Base-by-base conservation (phyloP, 1,140 invertebrate species). In the Drosophila kepulauana region DNA sequence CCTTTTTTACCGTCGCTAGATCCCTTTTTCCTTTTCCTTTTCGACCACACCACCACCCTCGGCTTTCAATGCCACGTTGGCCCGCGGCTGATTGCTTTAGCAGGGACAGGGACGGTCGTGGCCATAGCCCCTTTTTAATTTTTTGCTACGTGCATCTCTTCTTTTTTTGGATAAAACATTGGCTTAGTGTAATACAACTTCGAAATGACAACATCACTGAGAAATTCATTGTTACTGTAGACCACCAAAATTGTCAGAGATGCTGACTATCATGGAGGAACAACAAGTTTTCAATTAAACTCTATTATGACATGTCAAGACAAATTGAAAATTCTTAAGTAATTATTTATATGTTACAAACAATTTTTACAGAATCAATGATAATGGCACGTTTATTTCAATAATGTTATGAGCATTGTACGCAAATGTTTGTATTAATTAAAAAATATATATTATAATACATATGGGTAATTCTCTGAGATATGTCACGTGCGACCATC, bases 271-370 rank as follows among this genome's bases (percentile, higher is more conserved):
- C 3, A n/a, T 43, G 70, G 68, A 68, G 58, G 70, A 63, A 78
- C 45, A 59, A 69, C 69, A 79, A 81, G 81, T 64, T 78, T 81
- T 79, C 75, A 87, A 86, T 86, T 86, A 73, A 85, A 81, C 57
- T 74, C 41, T 38, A 75, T 78, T 59, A 49, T 28, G 68, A 51
- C 49, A 65, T 64, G 45, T 25, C 51, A 65, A 33, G 1, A 48
- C 51, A 72, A 70, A 43, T 54, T 28, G 16, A 41, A 77, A 80
- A 81, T 66, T 48, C 41, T 35, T 70, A 70, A 74, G 70, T 80
- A 84, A 84, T 85, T 73, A 11, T 43, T n/a, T 43, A 54, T 33
- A n/a, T n/a, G n/a, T n/a, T n/a, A 25, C 3, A 25, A 25, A 25
- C 3, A 25, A 25, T 25, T 25, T 25, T 25, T 25, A 25, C 3